These are phyloP conservation scores for Streptopelia turtur DNA, from an alignment of 2,797 vertebrate species.

Conservation along the genomic window DNA sequence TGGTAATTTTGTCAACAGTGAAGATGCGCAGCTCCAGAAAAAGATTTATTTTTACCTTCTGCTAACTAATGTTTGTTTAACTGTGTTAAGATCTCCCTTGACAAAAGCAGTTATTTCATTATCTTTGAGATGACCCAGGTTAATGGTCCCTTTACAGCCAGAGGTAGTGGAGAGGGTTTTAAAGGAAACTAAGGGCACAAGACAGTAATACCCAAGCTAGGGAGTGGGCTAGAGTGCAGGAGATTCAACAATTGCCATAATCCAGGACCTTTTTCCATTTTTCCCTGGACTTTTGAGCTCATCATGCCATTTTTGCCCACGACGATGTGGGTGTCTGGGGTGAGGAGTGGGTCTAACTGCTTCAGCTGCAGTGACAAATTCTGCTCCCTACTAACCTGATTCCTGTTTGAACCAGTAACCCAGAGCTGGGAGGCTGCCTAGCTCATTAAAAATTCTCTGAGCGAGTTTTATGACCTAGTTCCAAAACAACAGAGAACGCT, in stretches of 20 bases:
- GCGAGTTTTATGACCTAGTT: conserved; percentile 54
- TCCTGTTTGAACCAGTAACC: conserved; percentile 56
- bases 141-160: neutral
- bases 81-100: neutral
- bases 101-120: neutral
- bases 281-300: neutral
- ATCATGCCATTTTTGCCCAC: rapidly evolving
- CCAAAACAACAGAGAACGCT: conserved; percentile 57
- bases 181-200: neutral
- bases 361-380: neutral
- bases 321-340: neutral
- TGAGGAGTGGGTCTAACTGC: neutral
- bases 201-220: neutral
- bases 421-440: conserved; percentile 24
- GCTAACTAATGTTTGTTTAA: neutral
- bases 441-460: conserved; percentile 58
- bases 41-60: neutral
- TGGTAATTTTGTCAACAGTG: neutral
- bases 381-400: conserved; percentile 47
- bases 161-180: neutral
- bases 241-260: neutral
- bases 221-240: neutral
- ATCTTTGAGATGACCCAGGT: neutral
- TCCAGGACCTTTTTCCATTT: neutral
- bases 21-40: neutral